phyloP scores from a whole-genome alignment of 1,140 invertebrate genomes.

The Batillaria attramentaria region DNA sequence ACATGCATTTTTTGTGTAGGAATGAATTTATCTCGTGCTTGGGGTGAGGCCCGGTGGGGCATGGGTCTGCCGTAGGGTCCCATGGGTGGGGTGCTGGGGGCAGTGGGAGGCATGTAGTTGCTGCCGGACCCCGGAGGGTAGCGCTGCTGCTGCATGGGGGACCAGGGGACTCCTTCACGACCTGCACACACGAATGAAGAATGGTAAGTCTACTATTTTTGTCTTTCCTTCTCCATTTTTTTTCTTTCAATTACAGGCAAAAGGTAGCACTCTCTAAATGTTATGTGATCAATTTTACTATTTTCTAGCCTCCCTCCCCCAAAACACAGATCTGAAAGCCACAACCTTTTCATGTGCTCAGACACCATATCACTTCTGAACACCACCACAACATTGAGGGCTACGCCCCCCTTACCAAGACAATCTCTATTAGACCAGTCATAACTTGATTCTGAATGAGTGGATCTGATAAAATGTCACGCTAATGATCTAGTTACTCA shows the following conservation, averaged over 20 bases:
- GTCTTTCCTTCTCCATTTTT: too few species aligned
- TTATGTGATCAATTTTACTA: too few species aligned
- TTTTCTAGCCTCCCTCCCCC: too few species aligned
- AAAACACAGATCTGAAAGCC: too few species aligned
- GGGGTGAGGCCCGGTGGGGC: slow-evolving; percentile 37
- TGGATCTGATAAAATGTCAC: background rate
- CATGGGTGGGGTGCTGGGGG: slow-evolving; percentile 46
- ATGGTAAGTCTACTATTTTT: too few species aligned
- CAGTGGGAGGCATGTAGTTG: slow-evolving; percentile 45
- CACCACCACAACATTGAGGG: too few species aligned
- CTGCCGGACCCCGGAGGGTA: slow-evolving; percentile 24
- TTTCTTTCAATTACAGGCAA: background rate
- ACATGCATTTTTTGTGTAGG: slow-evolving; percentile 25
- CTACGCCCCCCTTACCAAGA: too few species aligned
- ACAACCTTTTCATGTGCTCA: too few species aligned
- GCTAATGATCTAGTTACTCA: background rate
- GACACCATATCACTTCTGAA: too few species aligned
- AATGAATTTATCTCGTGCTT: slow-evolving; percentile 38
- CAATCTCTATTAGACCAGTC: background rate
- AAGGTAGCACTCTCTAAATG: too few species aligned
- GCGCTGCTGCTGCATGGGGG: slow-evolving; percentile 44
- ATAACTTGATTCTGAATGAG: background rate
- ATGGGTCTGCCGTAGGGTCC: slow-evolving; percentile 40
- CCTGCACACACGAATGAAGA: slow-evolving; percentile 10
- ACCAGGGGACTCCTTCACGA: slow-evolving; percentile 48